phyloP scores from a whole-genome alignment of 1,140 invertebrate species.

The Neotoxoptera formosana region DNA sequence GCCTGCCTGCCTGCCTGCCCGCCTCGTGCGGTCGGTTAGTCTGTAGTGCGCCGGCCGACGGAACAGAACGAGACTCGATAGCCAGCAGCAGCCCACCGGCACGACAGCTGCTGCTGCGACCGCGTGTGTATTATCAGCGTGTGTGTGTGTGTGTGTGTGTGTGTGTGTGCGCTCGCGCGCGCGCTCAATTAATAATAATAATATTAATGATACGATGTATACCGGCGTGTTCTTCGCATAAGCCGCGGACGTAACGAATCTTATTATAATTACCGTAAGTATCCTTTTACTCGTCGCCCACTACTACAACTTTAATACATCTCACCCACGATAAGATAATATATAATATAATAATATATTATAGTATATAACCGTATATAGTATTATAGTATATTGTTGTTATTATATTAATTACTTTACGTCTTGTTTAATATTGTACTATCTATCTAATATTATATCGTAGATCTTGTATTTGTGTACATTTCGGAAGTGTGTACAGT shows the following conservation, averaged over 20 bases:
- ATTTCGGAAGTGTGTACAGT: no score
- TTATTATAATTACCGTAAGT: conserved; percentile 4
- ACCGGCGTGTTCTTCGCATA: background rate
- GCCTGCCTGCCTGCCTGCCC: conserved; percentile 12
- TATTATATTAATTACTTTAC: background rate
- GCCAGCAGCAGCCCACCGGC: conserved; percentile 26
- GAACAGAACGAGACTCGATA: conserved; percentile 25
- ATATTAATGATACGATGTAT: background rate
- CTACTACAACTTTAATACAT: background rate
- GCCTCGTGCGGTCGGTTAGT: conserved; percentile 51
- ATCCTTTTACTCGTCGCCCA: background rate
- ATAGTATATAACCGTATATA: conserved; percentile 17
- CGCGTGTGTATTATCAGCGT: background rate
- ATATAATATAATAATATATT: background rate
- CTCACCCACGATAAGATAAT: background rate
- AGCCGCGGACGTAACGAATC: background rate
- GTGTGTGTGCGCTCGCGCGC: background rate
- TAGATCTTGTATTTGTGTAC: background rate
- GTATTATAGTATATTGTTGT: conserved; percentile 28
- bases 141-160: background rate
- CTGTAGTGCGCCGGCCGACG: conserved; percentile 41
- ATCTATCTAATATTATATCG: background rate
- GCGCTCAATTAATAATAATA: background rate
- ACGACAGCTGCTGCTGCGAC: background rate
- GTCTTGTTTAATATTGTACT: background rate